Percentiles rank a stretch among this genome's conserved stretches.
Conservation (phyloP, 2,888 invertebrate species). For the Lithodes maja region DNA sequence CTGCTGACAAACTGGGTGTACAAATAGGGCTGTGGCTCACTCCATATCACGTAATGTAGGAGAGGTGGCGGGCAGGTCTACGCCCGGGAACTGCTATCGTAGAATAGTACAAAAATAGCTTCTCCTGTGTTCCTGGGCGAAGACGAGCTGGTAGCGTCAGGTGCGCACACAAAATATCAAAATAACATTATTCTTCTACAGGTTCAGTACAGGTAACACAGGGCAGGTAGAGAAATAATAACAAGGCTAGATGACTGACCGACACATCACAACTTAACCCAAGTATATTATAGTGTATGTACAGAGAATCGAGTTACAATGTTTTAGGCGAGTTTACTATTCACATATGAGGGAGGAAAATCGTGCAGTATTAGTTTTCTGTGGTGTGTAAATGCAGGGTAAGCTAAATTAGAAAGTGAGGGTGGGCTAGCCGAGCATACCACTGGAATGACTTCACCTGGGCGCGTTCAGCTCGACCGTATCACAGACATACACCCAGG, state of each 20-base stretch:
- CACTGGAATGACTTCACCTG: slow-evolving; percentile 64
- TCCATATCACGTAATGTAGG: slow-evolving; percentile 48
- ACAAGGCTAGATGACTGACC: slow-evolving; percentile 49
- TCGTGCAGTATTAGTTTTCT: slow-evolving; percentile 31
- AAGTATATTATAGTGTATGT: slow-evolving; percentile 29
- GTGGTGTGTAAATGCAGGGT: slow-evolving; percentile 36
- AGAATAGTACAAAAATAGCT: slow-evolving; percentile 68
- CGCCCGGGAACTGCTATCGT: slow-evolving; percentile 64
- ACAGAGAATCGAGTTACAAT: slow-evolving; percentile 6
- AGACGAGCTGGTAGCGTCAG: slow-evolving; percentile 44
- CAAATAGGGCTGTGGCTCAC: slow-evolving; percentile 48
- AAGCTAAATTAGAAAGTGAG: neutral
- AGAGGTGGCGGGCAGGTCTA: slow-evolving; percentile 51
- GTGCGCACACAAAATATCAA: slow-evolving; percentile 63
- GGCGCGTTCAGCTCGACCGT: slow-evolving; percentile 60
- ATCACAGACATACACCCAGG: slow-evolving; percentile 65
- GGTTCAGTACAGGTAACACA: slow-evolving; percentile 60
- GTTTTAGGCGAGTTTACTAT: slow-evolving; percentile 2
- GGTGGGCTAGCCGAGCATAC: slow-evolving; percentile 45
- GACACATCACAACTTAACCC: slow-evolving; percentile 52
- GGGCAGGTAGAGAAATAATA: slow-evolving; percentile 41
- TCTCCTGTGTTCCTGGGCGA: slow-evolving; percentile 64
- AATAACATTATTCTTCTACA: slow-evolving; percentile 61
- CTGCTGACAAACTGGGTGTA: slow-evolving; percentile 66
- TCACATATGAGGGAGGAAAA: neutral